Conservation (phyloP, 2,113 vertebrate species). For the Pygoscelis adeliae region DNA sequence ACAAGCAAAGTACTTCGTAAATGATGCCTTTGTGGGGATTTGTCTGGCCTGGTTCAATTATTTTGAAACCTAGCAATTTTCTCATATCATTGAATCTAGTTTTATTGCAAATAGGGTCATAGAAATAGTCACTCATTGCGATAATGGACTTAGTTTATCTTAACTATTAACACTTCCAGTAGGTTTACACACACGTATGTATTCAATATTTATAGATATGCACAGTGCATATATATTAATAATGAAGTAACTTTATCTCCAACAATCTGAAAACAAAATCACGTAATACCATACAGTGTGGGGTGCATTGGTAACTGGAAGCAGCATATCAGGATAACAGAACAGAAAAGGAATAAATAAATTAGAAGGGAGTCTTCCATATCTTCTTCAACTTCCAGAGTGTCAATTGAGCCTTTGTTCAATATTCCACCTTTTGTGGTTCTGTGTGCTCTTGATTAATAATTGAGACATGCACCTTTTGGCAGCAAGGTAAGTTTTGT, state of each 20-base stretch:
- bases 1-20: slow-evolving; percentile 59
- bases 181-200: slow-evolving; percentile 20
- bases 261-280: slow-evolving; percentile 73
- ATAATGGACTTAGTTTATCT: slow-evolving; percentile 77
- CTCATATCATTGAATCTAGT: slow-evolving; percentile 61
- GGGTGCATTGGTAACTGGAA: slow-evolving; percentile 69
- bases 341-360: slow-evolving; percentile 80
- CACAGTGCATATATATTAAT: slow-evolving; percentile 66
- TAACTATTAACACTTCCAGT: slow-evolving; percentile 71
- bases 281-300: slow-evolving; percentile 54
- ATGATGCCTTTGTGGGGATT: slow-evolving; percentile 32
- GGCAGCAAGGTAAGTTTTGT: slow-evolving; percentile 37
- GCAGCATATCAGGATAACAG: slow-evolving; percentile 61
- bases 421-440: slow-evolving; percentile 41
- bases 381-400: slow-evolving; percentile 66
- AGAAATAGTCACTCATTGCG: slow-evolving; percentile 58
- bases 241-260: slow-evolving; percentile 73
- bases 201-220: slow-evolving; percentile 68
- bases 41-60: slow-evolving; percentile 53
- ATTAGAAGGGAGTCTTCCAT: slow-evolving; percentile 79
- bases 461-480: slow-evolving; percentile 49
- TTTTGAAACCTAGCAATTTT: slow-evolving; percentile 67
- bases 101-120: slow-evolving; percentile 69
- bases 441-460: slow-evolving; percentile 43
- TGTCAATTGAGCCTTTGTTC: slow-evolving; percentile 64